Percentiles rank a stretch among this genome's conserved stretches.
phyloP scores from a whole-genome alignment of 2,113 vertebrate genomes.

The Poecile atricapillus region DNA sequence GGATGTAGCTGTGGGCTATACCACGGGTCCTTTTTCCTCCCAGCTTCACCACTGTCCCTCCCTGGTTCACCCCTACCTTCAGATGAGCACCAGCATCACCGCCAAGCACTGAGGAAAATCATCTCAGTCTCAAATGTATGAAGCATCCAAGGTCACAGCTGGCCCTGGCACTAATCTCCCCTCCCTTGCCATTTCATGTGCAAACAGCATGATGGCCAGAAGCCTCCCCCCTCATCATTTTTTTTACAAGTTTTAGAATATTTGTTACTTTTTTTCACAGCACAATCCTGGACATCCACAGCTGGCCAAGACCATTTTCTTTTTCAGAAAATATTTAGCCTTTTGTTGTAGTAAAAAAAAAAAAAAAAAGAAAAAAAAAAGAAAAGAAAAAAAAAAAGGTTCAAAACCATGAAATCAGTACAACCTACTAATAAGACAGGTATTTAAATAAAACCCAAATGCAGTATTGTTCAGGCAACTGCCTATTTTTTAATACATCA shows the following conservation, averaged over 20 bases:
- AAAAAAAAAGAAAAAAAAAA: not conserved
- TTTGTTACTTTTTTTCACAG: slow-evolving; percentile 5
- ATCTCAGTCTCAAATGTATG: not conserved
- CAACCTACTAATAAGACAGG: slow-evolving; percentile 37
- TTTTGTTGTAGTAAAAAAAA: not conserved
- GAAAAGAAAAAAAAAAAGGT: not conserved
- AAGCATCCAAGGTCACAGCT: slow-evolving; percentile 25
- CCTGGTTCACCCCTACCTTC: not conserved
- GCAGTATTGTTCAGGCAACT: slow-evolving; percentile 47
- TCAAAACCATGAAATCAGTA: slow-evolving; percentile 27
- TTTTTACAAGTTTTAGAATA: slow-evolving; percentile 21
- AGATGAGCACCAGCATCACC: not conserved
- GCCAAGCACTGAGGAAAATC: not conserved
- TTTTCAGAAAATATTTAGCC: slow-evolving; percentile 29
- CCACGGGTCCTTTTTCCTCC: not conserved
- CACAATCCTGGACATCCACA: not conserved
- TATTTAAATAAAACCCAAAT: slow-evolving; percentile 61
- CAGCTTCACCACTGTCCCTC: rapidly evolving
- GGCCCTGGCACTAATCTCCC: not conserved
- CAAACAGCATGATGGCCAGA: not conserved
- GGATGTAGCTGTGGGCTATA: not conserved
- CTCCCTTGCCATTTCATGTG: not conserved
- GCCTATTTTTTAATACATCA: slow-evolving; percentile 33
- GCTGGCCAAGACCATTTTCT: not conserved
- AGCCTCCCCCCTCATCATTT: slow-evolving; percentile 34